Percentiles rank a stretch among this genome's conserved stretches.
phyloP scores from a whole-genome alignment of 2,888 invertebrate species.

The Heliconius cydno region DNA sequence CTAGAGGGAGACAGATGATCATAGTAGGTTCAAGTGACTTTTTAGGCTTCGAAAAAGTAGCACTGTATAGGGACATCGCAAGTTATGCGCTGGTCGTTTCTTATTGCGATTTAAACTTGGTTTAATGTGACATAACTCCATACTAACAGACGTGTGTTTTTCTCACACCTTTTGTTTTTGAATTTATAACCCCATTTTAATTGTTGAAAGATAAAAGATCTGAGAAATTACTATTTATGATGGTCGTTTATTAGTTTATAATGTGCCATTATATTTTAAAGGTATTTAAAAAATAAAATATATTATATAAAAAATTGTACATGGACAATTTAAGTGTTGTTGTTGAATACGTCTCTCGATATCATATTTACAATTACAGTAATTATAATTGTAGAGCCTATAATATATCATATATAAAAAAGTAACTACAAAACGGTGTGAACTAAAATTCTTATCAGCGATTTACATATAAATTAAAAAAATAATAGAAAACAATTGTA shows the following conservation, averaged over 20 bases:
- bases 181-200: constrained; percentile 17
- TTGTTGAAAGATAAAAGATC: not conserved
- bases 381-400: not conserved
- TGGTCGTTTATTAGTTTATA: not conserved
- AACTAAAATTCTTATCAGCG: not conserved
- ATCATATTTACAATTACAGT: not conserved
- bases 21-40: constrained; percentile 39
- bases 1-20: constrained; percentile 44
- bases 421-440: not conserved
- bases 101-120: constrained; percentile 38
- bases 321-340: not conserved
- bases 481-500: constrained; percentile 2
- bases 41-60: constrained; percentile 47
- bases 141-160: constrained; percentile 25
- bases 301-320: not conserved
- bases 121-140: constrained; percentile 42
- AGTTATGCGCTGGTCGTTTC: constrained; percentile 42
- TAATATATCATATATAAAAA: not conserved
- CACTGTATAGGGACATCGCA: constrained; percentile 41
- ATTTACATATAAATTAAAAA: constrained; percentile 13
- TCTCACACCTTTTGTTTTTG: constrained; percentile 30
- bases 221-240: constrained; percentile 2
- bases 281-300: not conserved
- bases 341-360: not conserved
- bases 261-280: not conserved